phyloP scores from a whole-genome alignment of 2,113 vertebrate genomes.

The Laterallus jamaicensis region DNA sequence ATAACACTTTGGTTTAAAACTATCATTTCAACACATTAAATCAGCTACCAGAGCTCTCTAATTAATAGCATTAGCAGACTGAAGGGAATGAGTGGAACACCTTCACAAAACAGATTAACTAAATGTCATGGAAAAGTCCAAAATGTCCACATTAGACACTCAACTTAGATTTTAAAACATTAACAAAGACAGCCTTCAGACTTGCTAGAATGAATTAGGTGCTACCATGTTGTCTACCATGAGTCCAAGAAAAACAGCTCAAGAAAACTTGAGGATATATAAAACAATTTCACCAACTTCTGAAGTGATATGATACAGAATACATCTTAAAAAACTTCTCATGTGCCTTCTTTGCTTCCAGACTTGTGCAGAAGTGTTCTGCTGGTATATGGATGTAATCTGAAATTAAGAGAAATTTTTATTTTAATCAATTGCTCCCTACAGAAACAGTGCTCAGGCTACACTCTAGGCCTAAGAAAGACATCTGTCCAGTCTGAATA shows the following conservation, averaged over 20 bases:
- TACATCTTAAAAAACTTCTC: background rate
- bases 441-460: background rate
- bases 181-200: background rate
- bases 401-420: background rate
- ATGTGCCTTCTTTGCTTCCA: background rate
- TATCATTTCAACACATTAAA: constrained; percentile 27
- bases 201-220: background rate
- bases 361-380: background rate
- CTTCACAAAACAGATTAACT: constrained; percentile 43
- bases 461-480: background rate
- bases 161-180: background rate
- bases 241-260: background rate
- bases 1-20: background rate
- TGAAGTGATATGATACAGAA: background rate
- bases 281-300: background rate
- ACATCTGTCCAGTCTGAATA: background rate
- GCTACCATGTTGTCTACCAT: background rate
- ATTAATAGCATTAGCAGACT: background rate
- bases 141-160: background rate
- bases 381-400: background rate
- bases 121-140: constrained; percentile 6
- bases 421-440: background rate
- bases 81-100: background rate
- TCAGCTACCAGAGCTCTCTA: constrained; percentile 26
- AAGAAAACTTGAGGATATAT: background rate